These are phyloP conservation scores for Grantiella picta DNA, from an alignment of 2,113 vertebrate genomes.

Conservation along the genomic window DNA sequence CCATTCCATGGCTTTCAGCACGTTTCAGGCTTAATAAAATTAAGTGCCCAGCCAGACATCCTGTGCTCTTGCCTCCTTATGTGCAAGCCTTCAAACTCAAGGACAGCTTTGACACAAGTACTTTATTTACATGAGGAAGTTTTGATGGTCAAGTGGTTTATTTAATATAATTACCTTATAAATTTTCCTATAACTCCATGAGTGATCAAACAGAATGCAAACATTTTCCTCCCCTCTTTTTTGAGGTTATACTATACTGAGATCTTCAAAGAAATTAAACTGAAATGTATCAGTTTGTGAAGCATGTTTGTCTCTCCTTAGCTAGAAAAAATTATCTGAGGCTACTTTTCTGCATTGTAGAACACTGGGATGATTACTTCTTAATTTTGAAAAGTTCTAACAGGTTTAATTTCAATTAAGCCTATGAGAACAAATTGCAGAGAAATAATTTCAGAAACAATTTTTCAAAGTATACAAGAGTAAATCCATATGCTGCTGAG, in stretches of 20 bases:
- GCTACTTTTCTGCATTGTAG: slow-evolving; percentile 2
- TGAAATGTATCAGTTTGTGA: neutral
- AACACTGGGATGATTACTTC: slow-evolving; percentile 22
- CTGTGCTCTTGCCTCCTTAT: neutral
- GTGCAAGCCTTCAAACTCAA: neutral
- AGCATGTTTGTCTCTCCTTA: neutral
- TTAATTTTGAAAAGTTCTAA: slow-evolving; percentile 47
- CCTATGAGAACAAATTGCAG: slow-evolving; percentile 63
- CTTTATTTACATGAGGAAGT: neutral
- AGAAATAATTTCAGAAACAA: slow-evolving; percentile 75
- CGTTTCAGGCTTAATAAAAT: neutral
- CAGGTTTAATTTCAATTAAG: slow-evolving; percentile 55
- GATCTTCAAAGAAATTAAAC: neutral
- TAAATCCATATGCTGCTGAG: slow-evolving; percentile 78
- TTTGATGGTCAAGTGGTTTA: neutral
- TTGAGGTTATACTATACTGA: neutral
- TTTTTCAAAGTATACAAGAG: slow-evolving; percentile 74
- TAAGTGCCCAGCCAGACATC: neutral
- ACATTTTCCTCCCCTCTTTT: neutral
- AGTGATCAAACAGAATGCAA: neutral
- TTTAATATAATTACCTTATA: neutral
- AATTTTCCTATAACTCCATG: neutral
- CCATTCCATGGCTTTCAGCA: neutral
- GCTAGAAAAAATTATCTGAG: neutral
- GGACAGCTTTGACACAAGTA: neutral